Evolutionary conservation across 2,797 vertebrate genomes (phyloP).

Genomic region (Pseudochirops corinnae): DNA sequence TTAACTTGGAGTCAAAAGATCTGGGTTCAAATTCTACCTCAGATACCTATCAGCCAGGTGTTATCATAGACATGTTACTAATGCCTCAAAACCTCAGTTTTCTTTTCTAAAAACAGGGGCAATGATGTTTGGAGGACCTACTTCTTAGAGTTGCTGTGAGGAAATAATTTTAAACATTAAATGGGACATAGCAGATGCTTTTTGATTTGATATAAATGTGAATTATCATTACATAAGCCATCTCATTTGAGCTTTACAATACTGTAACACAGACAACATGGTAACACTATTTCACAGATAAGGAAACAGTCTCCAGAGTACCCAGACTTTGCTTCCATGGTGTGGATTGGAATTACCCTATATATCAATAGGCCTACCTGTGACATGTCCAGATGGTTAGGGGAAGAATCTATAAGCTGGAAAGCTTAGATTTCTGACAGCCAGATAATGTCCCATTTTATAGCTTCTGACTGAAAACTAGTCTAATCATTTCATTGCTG

Average conservation of each 20-base stretch:
- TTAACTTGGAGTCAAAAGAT: background rate
- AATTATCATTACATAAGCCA: background rate
- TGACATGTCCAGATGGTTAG: background rate
- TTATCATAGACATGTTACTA: background rate
- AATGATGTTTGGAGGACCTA: background rate
- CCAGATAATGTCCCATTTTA: background rate
- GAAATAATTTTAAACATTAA: background rate
- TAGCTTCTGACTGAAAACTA: background rate
- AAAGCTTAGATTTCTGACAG: background rate
- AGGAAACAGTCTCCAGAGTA: background rate
- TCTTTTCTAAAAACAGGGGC: background rate
- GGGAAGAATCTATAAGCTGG: background rate
- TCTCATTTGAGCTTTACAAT: background rate
- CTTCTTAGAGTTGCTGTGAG: background rate
- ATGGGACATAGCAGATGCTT: background rate
- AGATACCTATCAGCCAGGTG: background rate
- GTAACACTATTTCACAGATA: background rate
- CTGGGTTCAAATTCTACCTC: background rate
- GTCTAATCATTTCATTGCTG: background rate
- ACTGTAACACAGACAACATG: background rate
- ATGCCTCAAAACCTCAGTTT: background rate
- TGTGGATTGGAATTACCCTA: accelerated
- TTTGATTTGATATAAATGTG: background rate
- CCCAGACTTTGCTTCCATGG: background rate
- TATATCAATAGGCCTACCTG: background rate